Percentiles rank a stretch among this genome's conserved stretches.
These are phyloP conservation scores for Okamejei kenojei DNA, from an alignment of 2,797 vertebrate species.

Conservation along the genomic window DNA sequence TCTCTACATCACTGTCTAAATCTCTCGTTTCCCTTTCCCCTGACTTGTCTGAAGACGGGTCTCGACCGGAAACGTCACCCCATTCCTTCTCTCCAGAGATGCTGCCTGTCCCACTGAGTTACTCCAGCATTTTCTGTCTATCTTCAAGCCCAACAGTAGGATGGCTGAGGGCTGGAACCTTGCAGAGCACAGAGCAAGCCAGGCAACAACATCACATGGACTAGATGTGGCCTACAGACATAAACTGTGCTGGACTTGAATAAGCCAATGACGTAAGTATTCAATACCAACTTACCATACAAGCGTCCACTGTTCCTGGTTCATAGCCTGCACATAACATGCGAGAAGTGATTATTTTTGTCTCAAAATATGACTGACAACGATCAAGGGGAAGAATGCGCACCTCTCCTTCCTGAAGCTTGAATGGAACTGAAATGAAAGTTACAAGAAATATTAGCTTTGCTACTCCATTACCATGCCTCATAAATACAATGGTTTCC, in stretches of 20 bases:
- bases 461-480: neutral
- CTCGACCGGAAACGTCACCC: too few species aligned
- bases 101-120: too few species aligned
- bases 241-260: neutral
- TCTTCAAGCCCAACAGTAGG: too few species aligned
- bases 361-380: constrained; percentile 88
- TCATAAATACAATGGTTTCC: neutral
- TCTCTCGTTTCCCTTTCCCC: too few species aligned
- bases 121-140: too few species aligned
- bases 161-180: too few species aligned
- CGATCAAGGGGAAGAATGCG: constrained; percentile 81
- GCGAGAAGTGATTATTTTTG: constrained; percentile 86
- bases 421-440: constrained; percentile 77
- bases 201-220: too few species aligned
- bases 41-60: too few species aligned
- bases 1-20: too few species aligned
- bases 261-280: neutral
- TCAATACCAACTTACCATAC: constrained; percentile 69
- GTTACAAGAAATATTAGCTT: neutral
- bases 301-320: constrained; percentile 84
- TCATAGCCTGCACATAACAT: constrained; percentile 93
- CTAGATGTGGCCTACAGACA: too few species aligned
- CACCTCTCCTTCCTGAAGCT: constrained; percentile 89
- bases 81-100: too few species aligned
- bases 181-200: too few species aligned